Conservation (phyloP, 2,797 vertebrate genomes). For the Myotis pilosus region DNA sequence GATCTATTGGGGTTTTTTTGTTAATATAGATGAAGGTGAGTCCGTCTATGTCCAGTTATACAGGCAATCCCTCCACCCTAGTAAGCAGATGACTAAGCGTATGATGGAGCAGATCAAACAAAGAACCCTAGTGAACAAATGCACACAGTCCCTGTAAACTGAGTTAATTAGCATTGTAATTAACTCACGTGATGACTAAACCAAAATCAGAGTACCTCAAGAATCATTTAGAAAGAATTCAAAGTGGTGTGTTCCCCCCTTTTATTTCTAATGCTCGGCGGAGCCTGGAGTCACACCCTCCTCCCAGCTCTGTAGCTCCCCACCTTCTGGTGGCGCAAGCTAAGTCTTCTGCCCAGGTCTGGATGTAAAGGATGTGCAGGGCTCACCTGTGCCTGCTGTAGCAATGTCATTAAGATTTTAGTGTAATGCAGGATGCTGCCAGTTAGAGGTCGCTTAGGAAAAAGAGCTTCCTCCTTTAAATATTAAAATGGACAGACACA, state of each 20-base stretch:
- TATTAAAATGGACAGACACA: conserved; percentile 6
- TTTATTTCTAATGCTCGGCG: background rate
- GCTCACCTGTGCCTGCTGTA: background rate
- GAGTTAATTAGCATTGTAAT: conserved; percentile 71
- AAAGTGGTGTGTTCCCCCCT: background rate
- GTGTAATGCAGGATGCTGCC: background rate
- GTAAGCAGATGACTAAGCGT: conserved; percentile 66
- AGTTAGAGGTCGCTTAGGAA: background rate
- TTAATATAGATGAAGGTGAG: conserved; percentile 56
- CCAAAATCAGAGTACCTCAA: conserved; percentile 55
- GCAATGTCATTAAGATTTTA: background rate
- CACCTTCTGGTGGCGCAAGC: background rate
- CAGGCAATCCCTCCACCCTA: conserved; percentile 20
- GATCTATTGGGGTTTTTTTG: conserved; percentile 57
- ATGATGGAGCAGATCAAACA: conserved; percentile 72
- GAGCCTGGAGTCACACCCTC: rapidly evolving
- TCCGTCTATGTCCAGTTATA: conserved; percentile 57
- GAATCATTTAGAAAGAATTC: conserved; percentile 50
- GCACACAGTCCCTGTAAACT: conserved; percentile 19
- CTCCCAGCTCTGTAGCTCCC: background rate
- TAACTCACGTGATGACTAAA: conserved; percentile 60
- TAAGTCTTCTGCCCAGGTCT: background rate
- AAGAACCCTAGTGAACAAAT: conserved; percentile 45
- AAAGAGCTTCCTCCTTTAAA: background rate
- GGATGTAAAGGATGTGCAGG: background rate